phyloP scores from a whole-genome alignment of 2,113 vertebrate species.

The Pagrus major region DNA sequence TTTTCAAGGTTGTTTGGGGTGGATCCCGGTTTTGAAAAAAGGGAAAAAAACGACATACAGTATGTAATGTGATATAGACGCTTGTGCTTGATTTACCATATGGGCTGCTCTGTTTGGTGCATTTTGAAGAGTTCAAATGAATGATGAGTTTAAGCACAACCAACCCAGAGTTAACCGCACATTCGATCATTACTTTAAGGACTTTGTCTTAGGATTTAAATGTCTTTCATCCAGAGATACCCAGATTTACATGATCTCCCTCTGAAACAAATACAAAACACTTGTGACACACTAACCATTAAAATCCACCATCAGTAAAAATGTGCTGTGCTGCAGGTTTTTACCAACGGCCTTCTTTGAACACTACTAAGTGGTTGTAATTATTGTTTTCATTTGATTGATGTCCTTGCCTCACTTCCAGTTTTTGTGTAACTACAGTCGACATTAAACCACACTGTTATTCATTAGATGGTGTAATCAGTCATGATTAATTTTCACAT shows the following conservation, averaged over 20 bases:
- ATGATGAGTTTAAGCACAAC: background rate
- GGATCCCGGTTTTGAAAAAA: slow-evolving; percentile 56
- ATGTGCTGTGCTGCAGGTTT: slow-evolving; percentile 12
- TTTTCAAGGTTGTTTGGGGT: slow-evolving; percentile 80
- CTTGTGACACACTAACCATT: background rate
- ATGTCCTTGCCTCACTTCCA: background rate
- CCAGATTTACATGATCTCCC: background rate
- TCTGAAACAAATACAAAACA: slow-evolving; percentile 1
- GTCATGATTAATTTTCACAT: slow-evolving; percentile 9
- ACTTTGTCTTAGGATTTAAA: background rate
- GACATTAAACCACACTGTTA: slow-evolving; percentile 11
- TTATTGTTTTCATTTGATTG: slow-evolving; percentile 19
- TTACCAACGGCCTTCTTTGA: background rate
- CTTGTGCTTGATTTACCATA: background rate
- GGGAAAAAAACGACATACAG: slow-evolving; percentile 15
- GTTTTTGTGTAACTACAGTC: background rate
- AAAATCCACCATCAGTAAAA: background rate
- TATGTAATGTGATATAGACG: slow-evolving; percentile 33
- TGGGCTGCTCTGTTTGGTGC: background rate
- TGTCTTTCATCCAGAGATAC: background rate
- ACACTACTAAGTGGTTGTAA: slow-evolving; percentile 1
- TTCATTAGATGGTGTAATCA: slow-evolving; percentile 4
- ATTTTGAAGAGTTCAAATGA: background rate
- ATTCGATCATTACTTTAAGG: background rate
- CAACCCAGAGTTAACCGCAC: background rate